Evolutionary conservation across 1,140 invertebrate genomes (phyloP), one percentile per base, ranked within the genome.

Genomic region (Mya arenaria): DNA sequence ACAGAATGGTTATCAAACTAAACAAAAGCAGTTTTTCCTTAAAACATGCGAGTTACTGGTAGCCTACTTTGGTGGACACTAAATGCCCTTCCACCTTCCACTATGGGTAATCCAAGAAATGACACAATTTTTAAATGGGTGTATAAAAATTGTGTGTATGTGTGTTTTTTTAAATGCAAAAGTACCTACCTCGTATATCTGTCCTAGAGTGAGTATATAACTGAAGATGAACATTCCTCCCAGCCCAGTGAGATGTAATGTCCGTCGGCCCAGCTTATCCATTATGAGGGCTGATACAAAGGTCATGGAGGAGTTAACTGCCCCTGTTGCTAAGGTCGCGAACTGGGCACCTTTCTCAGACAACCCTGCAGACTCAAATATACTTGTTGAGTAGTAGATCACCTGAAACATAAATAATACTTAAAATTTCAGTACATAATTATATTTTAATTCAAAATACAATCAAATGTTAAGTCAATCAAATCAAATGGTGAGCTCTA

Each of bases 321-420:
- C 86, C n/a, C 96, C 96, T 28, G 95, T 95, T 19, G 94, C 95
- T 36, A 97, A 94, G 1, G 95, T 96, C 0, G 95, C 96, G 86
- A 95, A 95, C 90, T 96, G 94, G 4, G 95, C 93, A 15, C 90
- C 92, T 32, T 81, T 44, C 8, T 87, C 86, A 3, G 92, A 92
- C 17, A 97, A 89, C 3, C 95, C 95, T 15, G 96, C 95, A 39
- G 91, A 91, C 83, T 92, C 87, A 90, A 97, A 97, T 83, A 97
- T 96, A 15, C 91, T 92, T 28, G 94, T 94, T 0, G 96, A 97
- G 91, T 97, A 97, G 91, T 96, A 96, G 92, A 97, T 96, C 25
- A 97, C 95, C 95, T 96, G 39, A 8, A 74, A 73, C 1, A 25
- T 55, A 72, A 19, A 10, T 13, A 41, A 69, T 30, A 4, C 19